A percentile compares a stretch with the other conserved stretches of the same genome.
Conservation (phyloP, 2,797 vertebrate species). For the Atherinosoma microstoma region DNA sequence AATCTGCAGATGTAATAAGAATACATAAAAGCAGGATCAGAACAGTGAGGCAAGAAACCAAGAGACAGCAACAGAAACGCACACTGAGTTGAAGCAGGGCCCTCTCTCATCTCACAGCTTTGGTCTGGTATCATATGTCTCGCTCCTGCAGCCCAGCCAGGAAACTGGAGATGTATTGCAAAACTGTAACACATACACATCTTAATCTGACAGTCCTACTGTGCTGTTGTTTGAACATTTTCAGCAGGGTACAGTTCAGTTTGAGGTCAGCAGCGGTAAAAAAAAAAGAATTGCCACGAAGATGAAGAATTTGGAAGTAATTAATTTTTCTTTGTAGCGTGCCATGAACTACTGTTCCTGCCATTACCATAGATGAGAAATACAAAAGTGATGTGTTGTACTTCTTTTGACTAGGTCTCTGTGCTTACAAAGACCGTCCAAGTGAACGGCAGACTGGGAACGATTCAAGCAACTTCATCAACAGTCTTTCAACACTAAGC, state of each 20-base stretch:
- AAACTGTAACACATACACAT: conserved; percentile 37
- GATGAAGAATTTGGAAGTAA: conserved; percentile 2
- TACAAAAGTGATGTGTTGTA: conserved; percentile 50
- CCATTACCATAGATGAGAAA: conserved; percentile 24
- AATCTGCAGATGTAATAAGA: conserved; percentile 15
- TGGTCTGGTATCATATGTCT: conserved; percentile 41
- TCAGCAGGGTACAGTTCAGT: conserved; percentile 54
- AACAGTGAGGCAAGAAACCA: conserved; percentile 24
- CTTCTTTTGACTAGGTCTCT: conserved; percentile 74
- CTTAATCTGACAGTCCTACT: conserved; percentile 45
- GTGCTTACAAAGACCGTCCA: conserved; percentile 78
- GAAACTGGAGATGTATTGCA: conserved; percentile 51
- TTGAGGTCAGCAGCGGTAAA: conserved; percentile 43
- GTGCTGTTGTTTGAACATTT: conserved; percentile 28
- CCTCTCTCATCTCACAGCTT: conserved; percentile 38
- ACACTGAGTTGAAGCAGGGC: conserved; percentile 39
- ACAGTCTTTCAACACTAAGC: conserved; percentile 44
- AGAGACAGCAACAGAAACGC: conserved; percentile 39
- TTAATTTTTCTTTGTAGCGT: neutral
- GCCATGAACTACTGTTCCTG: conserved; percentile 18
- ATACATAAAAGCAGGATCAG: conserved; percentile 19
- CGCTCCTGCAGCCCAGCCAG: conserved; percentile 41
- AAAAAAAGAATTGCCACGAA: conserved; percentile 7
- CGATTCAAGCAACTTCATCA: conserved; percentile 66
- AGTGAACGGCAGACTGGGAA: conserved; percentile 85